Conservation (phyloP, 2,113 vertebrate species). For the Hippocampus comes region DNA sequence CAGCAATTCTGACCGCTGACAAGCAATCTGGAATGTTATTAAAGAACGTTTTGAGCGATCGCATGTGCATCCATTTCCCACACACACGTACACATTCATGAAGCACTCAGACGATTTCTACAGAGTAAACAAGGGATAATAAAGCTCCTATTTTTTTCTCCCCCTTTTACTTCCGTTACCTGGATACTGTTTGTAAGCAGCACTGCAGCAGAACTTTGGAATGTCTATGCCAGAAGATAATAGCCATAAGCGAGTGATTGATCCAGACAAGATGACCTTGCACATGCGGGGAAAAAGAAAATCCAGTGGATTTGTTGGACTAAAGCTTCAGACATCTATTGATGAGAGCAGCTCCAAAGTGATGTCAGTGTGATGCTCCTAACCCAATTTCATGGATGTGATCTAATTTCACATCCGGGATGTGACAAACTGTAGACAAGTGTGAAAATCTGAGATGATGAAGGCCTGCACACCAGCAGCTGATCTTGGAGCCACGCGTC, state of each 20-base stretch:
- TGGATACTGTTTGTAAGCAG: background rate
- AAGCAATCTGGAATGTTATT: conserved; percentile 7
- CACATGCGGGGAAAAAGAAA: background rate
- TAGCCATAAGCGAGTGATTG: background rate
- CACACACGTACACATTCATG: background rate
- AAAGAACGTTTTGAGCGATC: background rate
- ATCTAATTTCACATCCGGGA: background rate
- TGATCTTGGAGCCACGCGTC: conserved; percentile 14
- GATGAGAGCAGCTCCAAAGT: background rate
- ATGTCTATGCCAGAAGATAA: too few relatives aligned
- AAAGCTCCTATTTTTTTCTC: background rate
- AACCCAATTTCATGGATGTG: background rate
- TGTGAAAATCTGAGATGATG: conserved; percentile 5
- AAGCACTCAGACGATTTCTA: conserved; percentile 12
- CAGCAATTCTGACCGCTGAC: background rate
- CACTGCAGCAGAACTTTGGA: background rate
- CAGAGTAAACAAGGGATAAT: background rate
- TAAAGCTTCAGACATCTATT: background rate
- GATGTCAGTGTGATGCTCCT: background rate
- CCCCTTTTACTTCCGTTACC: background rate
- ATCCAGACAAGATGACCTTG: background rate
- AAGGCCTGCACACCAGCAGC: conserved; percentile 7
- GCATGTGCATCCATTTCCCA: background rate
- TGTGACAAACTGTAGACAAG: background rate
- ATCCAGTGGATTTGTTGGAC: background rate